Evolutionary conservation across 2,113 vertebrate species (phyloP).

Genomic region (Eudyptes chrysolophus): DNA sequence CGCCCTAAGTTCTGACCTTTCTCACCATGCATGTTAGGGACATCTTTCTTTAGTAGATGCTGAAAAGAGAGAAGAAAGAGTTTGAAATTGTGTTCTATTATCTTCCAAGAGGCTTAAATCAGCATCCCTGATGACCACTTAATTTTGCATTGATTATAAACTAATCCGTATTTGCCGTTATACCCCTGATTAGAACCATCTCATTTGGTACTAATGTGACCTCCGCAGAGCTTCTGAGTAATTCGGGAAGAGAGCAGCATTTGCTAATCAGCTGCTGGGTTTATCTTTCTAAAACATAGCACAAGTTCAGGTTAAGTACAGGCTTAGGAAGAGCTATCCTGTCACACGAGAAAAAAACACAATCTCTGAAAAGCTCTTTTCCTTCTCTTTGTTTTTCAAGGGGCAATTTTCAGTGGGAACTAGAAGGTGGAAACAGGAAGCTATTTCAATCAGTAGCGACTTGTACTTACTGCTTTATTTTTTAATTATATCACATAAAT

Average conservation of each 20-base stretch:
- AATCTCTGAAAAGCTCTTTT: neutral
- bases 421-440: neutral
- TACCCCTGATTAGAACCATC: neutral
- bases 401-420: neutral
- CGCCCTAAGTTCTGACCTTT: neutral
- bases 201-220: neutral
- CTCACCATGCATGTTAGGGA: neutral
- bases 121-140: neutral
- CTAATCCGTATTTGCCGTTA: neutral
- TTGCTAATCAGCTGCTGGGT: neutral
- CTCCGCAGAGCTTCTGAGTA: neutral
- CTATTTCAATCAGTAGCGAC: neutral
- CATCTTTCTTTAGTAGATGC: neutral
- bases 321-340: neutral
- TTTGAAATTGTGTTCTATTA: neutral
- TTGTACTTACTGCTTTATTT: neutral
- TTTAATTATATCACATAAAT: neutral
- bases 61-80: neutral
- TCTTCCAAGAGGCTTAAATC: neutral
- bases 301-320: neutral
- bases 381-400: neutral
- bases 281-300: neutral
- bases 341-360: neutral
- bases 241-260: neutral
- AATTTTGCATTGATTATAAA: constrained; percentile 30